phyloP scores from a whole-genome alignment of 2,797 vertebrate species.

The Pipistrellus kuhlii region DNA sequence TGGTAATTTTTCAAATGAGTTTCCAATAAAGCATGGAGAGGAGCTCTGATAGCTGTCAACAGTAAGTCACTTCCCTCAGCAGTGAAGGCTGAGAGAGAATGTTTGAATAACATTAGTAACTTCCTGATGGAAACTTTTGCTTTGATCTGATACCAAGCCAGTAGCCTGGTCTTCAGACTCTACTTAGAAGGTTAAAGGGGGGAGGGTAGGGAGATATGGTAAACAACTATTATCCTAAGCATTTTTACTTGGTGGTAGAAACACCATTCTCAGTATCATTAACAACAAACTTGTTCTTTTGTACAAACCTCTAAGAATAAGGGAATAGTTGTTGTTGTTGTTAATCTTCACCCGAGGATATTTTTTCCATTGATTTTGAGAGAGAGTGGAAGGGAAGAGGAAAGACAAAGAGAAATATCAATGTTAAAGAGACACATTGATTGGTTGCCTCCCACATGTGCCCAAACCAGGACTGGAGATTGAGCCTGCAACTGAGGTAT shows the following conservation, averaged over 20 bases:
- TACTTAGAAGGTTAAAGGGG: neutral
- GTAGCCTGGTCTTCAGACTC: conserved; percentile 18
- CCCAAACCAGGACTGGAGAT: too few species aligned
- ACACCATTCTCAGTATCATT: neutral
- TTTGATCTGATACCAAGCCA: conserved; percentile 42
- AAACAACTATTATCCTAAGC: neutral
- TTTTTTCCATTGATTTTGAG: neutral
- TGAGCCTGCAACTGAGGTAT: neutral
- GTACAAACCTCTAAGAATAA: conserved; percentile 41
- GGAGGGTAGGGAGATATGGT: neutral
- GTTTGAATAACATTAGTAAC: conserved; percentile 45
- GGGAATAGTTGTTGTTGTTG: neutral
- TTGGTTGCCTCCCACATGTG: neutral
- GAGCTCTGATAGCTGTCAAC: conserved; percentile 75
- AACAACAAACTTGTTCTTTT: conserved; percentile 9
- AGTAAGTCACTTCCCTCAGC: conserved; percentile 59
- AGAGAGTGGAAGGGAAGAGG: neutral
- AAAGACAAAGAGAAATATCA: neutral
- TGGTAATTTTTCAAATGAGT: conserved; percentile 74
- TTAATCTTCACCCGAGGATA: too few species aligned
- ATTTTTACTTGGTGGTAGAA: conserved; percentile 46
- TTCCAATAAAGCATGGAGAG: conserved; percentile 68
- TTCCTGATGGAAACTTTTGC: conserved; percentile 53
- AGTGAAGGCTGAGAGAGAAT: conserved; percentile 60
- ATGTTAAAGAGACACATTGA: neutral